These are phyloP conservation scores for Temnothorax ravouxi DNA, from an alignment of 2,888 invertebrate genomes.

Conservation along the genomic window DNA sequence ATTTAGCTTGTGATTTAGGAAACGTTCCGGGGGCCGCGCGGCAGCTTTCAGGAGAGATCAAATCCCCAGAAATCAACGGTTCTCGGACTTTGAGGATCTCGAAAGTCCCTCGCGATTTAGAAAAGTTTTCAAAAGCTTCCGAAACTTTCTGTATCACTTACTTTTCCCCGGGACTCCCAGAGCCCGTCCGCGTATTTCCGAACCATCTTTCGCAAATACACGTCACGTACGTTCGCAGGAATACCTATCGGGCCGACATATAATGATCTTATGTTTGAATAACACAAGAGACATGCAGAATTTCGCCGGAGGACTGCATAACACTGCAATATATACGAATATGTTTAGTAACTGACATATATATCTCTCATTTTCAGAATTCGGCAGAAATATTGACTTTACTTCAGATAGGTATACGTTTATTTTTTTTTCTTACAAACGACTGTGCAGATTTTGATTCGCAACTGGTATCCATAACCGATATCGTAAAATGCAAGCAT, in stretches of 20 bases:
- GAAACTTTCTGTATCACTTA: slow-evolving; percentile 46
- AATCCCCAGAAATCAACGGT: slow-evolving; percentile 45
- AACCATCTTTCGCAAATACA: slow-evolving; percentile 3
- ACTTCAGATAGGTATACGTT: background rate
- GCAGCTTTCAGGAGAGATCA: slow-evolving; percentile 41
- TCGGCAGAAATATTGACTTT: slow-evolving; percentile 3
- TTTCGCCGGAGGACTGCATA: background rate
- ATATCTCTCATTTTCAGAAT: background rate
- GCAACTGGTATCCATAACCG: background rate
- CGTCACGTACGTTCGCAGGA: slow-evolving; percentile 32
- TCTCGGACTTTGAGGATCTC: slow-evolving; percentile 44
- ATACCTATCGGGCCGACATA: slow-evolving; percentile 31
- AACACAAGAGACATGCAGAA: background rate
- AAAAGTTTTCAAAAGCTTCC: slow-evolving; percentile 41
- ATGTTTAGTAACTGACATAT: background rate
- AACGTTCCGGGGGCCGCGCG: slow-evolving; percentile 23
- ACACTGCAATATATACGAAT: background rate
- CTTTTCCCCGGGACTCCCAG: slow-evolving; percentile 2
- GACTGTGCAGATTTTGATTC: background rate
- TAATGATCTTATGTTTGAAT: slow-evolving; percentile 9
- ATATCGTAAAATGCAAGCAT: slow-evolving; percentile 15
- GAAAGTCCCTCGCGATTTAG: slow-evolving; percentile 47
- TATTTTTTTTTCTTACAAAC: slow-evolving; percentile 4
- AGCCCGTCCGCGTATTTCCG: background rate
- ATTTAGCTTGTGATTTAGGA: slow-evolving; percentile 52